phyloP scores from a whole-genome alignment of 2,888 invertebrate species.

The Limnephilus rhombicus region DNA sequence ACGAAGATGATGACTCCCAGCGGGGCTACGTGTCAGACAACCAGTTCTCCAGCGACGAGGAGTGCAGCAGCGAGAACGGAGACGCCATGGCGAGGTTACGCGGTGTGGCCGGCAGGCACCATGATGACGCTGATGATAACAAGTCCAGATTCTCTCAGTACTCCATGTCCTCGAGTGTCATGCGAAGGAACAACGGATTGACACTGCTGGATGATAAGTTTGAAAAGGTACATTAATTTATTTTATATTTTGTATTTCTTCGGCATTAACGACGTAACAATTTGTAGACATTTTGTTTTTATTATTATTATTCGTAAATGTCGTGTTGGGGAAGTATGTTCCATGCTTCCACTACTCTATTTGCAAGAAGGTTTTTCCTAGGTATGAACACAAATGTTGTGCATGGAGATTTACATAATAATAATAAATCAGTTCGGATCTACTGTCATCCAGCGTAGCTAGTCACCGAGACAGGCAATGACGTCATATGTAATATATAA shows the following conservation, averaged over 20 bases:
- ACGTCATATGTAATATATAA: no score
- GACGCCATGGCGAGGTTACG: constrained; percentile 25
- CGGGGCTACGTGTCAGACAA: constrained; percentile 73
- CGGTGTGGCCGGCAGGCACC: constrained; percentile 39
- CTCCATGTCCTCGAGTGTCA: constrained; percentile 95
- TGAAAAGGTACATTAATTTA: constrained; percentile 82
- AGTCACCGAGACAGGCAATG: no score
- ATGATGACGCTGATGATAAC: constrained; percentile 83
- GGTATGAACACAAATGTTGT: no score
- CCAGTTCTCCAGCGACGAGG: constrained; percentile 50
- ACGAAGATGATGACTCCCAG: constrained; percentile 74
- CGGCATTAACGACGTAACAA: no score
- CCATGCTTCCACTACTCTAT: no score
- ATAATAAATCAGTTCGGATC: no score
- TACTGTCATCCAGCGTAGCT: no score
- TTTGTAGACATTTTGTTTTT: no score
- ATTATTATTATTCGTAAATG: no score
- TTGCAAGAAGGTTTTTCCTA: no score
- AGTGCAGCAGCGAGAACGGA: constrained; percentile 67
- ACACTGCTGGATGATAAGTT: constrained; percentile 91
- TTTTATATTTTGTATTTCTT: background rate
- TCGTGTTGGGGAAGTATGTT: no score
- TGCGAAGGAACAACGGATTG: constrained; percentile 89
- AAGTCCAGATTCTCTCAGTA: constrained; percentile 94
- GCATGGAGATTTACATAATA: no score